phyloP scores from a whole-genome alignment of 2,888 invertebrate species.

The Idaea dimidiata region DNA sequence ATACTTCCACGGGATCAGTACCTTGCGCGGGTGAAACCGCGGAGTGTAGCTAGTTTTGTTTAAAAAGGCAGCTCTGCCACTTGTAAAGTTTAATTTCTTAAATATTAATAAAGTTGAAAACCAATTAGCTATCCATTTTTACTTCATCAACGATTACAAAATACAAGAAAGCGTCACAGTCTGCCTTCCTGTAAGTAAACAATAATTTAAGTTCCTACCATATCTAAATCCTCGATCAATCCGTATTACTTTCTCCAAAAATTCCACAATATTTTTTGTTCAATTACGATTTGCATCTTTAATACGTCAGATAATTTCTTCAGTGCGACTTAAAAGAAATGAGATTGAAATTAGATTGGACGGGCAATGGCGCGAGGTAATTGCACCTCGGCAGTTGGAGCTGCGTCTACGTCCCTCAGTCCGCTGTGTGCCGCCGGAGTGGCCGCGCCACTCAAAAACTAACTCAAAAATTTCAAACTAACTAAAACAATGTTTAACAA shows the following conservation, averaged over 20 bases:
- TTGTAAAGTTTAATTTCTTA: background rate
- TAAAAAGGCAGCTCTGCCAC: background rate
- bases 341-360: constrained; percentile 69
- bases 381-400: constrained; percentile 42
- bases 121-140: background rate
- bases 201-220: constrained; percentile 17
- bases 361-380: constrained; percentile 55
- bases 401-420: constrained; percentile 39
- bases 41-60: background rate
- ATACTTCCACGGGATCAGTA: too few relatives aligned
- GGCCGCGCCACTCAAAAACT: constrained; percentile 43
- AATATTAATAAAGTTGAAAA: background rate
- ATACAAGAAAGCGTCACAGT: constrained; percentile 36
- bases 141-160: constrained; percentile 23
- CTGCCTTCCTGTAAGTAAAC: constrained; percentile 11
- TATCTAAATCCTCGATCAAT: constrained; percentile 44
- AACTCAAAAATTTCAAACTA: constrained; percentile 7
- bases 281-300: constrained; percentile 39
- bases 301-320: constrained; percentile 61
- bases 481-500: constrained; percentile 34
- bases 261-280: constrained; percentile 49
- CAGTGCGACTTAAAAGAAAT: constrained; percentile 65
- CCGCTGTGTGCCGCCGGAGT: constrained; percentile 51
- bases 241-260: constrained; percentile 52
- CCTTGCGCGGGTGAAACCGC: too few relatives aligned